Conservation (phyloP, 2,888 invertebrate species). For the Imbricaverruca yamaguchii region DNA sequence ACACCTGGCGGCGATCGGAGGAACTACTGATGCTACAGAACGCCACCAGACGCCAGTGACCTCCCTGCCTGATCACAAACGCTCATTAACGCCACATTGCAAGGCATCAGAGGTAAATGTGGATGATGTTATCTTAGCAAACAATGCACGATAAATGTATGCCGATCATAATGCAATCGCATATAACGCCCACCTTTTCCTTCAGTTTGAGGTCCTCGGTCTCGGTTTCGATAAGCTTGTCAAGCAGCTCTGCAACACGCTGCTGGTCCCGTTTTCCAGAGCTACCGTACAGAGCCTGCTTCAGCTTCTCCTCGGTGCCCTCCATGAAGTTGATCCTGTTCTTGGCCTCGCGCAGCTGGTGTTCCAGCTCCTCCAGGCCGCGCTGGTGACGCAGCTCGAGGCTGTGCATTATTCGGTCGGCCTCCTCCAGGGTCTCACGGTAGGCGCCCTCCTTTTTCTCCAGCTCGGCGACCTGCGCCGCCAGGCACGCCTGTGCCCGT, state of each 20-base stretch:
- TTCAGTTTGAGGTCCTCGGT: not conserved
- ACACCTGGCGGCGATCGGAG: not conserved
- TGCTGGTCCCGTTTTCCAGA: not conserved
- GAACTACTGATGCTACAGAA: no score
- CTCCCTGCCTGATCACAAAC: no score
- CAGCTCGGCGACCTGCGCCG: constrained; percentile 22
- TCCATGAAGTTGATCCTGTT: constrained; percentile 17
- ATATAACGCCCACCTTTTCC: not conserved
- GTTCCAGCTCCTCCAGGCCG: constrained; percentile 26
- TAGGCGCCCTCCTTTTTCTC: constrained; percentile 33
- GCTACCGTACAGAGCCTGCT: not conserved
- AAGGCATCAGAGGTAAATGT: no score
- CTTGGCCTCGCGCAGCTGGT: constrained; percentile 15
- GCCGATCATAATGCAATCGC: no score
- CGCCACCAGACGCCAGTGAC: no score
- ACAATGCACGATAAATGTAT: no score
- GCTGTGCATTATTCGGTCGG: constrained; percentile 35
- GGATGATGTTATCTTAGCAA: no score
- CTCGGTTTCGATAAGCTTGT: constrained; percentile 19
- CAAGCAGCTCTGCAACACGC: constrained; percentile 15
- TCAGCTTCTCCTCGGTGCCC: constrained; percentile 12
- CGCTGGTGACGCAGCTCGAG: constrained; percentile 34
- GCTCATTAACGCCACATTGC: no score
- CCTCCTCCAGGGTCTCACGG: constrained; percentile 34
- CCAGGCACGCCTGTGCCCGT: not conserved